Evolutionary conservation across 2,797 vertebrate species (phyloP).

Genomic region (Brachyrhaphis roseni): DNA sequence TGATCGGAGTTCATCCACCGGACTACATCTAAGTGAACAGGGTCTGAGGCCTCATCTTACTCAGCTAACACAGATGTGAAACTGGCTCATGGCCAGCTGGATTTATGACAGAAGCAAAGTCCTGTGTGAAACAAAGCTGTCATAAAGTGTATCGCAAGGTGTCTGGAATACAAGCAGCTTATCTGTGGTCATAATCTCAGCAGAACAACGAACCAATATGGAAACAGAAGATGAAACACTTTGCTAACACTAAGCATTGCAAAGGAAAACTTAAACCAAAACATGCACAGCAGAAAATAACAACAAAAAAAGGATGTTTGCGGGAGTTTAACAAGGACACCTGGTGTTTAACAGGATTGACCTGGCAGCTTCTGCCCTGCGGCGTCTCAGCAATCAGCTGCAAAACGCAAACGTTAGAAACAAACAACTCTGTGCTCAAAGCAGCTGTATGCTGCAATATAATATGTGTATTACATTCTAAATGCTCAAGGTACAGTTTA

Average conservation of each 20-base stretch:
- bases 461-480: not conserved
- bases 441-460: not conserved
- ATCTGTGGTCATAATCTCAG: slow-evolving; percentile 60
- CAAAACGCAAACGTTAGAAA: slow-evolving; percentile 21
- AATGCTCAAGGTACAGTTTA: not conserved
- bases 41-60: slow-evolving; percentile 41
- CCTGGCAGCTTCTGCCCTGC: slow-evolving; percentile 56
- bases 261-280: not conserved
- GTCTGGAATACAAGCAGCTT: slow-evolving; percentile 58
- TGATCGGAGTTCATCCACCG: slow-evolving; percentile 41
- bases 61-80: slow-evolving; percentile 31
- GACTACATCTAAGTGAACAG: slow-evolving; percentile 46
- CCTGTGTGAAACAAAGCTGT: slow-evolving; percentile 31
- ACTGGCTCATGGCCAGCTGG: slow-evolving; percentile 30
- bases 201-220: slow-evolving; percentile 35
- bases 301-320: slow-evolving; percentile 41
- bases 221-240: slow-evolving; percentile 7
- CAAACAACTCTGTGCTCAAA: slow-evolving; percentile 35
- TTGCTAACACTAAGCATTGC: slow-evolving; percentile 21
- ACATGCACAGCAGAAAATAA: not conserved
- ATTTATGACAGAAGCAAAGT: slow-evolving; percentile 40
- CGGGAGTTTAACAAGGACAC: slow-evolving; percentile 57
- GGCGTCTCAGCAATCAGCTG: slow-evolving; percentile 36
- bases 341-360: slow-evolving; percentile 66
- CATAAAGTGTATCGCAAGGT: slow-evolving; percentile 24